Evolutionary conservation across 2,113 vertebrate species (phyloP).

Genomic region (Columba janthina): DNA sequence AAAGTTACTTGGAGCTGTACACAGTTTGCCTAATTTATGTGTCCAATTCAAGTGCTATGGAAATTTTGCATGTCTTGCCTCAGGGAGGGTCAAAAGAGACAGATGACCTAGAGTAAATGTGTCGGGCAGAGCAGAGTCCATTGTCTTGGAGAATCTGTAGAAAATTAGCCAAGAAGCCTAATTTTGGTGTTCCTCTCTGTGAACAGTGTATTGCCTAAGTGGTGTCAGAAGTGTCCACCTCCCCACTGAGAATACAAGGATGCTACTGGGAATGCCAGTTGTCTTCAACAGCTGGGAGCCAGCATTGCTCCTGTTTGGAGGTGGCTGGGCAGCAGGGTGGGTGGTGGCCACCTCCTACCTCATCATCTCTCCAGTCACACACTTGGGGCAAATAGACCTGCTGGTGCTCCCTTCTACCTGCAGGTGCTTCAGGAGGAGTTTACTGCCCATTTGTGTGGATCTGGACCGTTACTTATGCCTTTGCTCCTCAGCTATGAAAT

Average conservation of each 20-base stretch:
- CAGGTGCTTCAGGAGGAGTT: not conserved
- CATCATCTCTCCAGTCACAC: not conserved
- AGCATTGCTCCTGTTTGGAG: not conserved
- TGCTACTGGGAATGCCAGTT: not conserved
- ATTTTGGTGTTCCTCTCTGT: not conserved
- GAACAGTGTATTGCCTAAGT: not conserved
- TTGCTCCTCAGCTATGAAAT: not conserved
- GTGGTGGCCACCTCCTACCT: not conserved
- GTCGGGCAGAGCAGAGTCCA: not conserved
- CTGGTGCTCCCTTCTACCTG: not conserved
- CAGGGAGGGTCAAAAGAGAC: not conserved
- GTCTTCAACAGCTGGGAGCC: not conserved
- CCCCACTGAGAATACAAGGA: not conserved
- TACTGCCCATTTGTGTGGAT: not conserved
- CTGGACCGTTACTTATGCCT: not conserved
- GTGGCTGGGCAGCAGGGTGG: not conserved
- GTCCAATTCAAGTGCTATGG: not conserved
- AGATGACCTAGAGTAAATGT: not conserved
- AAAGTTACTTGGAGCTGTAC: not conserved
- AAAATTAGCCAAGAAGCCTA: not conserved
- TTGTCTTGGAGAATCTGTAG: not conserved
- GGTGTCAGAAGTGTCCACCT: not conserved
- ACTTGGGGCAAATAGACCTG: accelerated
- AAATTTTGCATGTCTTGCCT: not conserved
- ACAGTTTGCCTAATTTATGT: not conserved